Percentiles rank a stretch among this genome's conserved stretches.
Conservation (phyloP, 2,888 invertebrate genomes). For the Tiphia femorata region DNA sequence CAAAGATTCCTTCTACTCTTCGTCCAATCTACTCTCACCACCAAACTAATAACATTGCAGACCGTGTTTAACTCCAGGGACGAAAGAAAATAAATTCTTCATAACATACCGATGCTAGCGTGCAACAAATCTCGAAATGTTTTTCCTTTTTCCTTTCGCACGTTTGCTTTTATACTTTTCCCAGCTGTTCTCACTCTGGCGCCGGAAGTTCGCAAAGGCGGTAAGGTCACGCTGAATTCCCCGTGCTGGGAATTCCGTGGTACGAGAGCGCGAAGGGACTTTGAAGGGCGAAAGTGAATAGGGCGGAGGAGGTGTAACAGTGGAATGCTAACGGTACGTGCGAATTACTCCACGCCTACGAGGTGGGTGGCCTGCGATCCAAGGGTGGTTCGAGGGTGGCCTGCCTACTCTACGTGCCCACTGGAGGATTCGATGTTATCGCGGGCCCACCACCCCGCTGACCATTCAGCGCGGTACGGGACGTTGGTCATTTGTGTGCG, state of each 20-base stretch:
- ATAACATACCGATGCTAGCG: too few species aligned
- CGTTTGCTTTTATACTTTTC: too few species aligned
- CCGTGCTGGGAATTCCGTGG: neutral
- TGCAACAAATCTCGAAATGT: too few species aligned
- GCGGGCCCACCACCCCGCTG: conserved; percentile 3
- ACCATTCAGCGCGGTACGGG: conserved; percentile 10
- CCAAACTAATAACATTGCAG: too few species aligned
- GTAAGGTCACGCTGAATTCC: conserved; percentile 27
- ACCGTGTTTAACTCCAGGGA: too few species aligned
- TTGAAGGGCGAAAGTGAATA: neutral
- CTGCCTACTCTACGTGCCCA: neutral
- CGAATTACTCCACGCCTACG: conserved; percentile 9
- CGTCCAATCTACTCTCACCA: too few species aligned
- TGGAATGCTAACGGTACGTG: conserved; percentile 10
- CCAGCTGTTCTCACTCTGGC: too few species aligned
- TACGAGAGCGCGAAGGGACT: neutral
- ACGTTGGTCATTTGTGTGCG: conserved; percentile 20
- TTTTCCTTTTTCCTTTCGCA: too few species aligned
- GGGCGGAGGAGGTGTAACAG: neutral
- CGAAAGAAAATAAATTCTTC: too few species aligned
- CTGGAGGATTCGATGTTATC: conserved; percentile 14
- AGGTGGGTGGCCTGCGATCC: too few species aligned
- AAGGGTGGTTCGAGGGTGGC: conserved; percentile 1
- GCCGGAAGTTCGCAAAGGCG: too few species aligned
- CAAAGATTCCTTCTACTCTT: too few species aligned